phyloP scores from a whole-genome alignment of 2,888 invertebrate genomes.

The Drosophila yooni region DNA sequence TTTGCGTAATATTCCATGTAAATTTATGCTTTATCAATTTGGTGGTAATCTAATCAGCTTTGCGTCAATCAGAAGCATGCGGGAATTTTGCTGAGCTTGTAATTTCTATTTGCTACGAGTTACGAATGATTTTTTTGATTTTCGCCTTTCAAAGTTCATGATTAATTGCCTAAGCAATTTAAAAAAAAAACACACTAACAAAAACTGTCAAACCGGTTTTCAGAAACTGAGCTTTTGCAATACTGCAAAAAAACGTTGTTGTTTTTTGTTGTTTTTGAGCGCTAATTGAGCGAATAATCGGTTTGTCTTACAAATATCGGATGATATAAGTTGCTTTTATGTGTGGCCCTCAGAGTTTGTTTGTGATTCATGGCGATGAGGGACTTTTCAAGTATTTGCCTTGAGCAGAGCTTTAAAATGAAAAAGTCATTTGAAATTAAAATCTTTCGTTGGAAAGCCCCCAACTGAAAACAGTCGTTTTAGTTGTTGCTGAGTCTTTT shows the following conservation, averaged over 20 bases:
- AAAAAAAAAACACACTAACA: not conserved
- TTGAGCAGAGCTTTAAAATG: slow-evolving; percentile 17
- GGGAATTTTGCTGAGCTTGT: slow-evolving; percentile 4
- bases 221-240: slow-evolving; percentile 14
- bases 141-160: slow-evolving; percentile 16
- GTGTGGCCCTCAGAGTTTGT: slow-evolving; percentile 9
- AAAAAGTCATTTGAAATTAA: not conserved
- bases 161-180: slow-evolving; percentile 20
- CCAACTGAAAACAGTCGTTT: not conserved
- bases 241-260: not conserved
- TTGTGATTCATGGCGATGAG: slow-evolving; percentile 20
- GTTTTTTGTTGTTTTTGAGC: not conserved
- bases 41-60: not conserved
- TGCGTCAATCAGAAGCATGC: not conserved
- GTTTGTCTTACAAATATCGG: slow-evolving; percentile 23
- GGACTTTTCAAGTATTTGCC: slow-evolving; percentile 13
- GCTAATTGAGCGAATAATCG: slow-evolving; percentile 40
- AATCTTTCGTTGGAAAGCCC: not conserved
- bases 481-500: not conserved
- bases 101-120: slow-evolving; percentile 1
- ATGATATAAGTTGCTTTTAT: not conserved
- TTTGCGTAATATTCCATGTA: not conserved
- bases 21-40: not conserved
- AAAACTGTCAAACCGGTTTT: slow-evolving; percentile 22
- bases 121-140: not conserved